Evolutionary conservation across 2,888 invertebrate genomes (phyloP), one percentile per base, ranked within the genome.

Genomic region (Drosophila siamana): DNA sequence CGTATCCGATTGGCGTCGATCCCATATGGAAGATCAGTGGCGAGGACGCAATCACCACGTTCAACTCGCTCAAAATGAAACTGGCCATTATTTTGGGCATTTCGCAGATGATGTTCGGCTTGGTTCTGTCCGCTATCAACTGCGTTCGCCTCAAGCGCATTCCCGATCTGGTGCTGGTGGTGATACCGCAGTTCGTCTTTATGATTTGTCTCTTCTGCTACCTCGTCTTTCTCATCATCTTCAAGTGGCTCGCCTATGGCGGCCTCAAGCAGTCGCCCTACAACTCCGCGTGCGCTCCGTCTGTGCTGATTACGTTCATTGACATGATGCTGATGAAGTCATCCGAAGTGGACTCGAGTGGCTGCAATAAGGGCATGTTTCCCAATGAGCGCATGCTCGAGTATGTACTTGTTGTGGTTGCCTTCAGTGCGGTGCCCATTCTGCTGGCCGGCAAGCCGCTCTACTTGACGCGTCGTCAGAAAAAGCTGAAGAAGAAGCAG

Each of bases 41-140:
- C 22, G 94, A 94, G 72, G 98, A 98, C 92, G 97, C 98, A 91
- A 98, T 99, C 78, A 96, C 96, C 65, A 98, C 97, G 92, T 93
- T 96, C 72, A 99, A 99, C 93, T 97, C 98, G 0, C 96, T 96
- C 93, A 99, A 99, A 93, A 99, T 98, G 98, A 97, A 98, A 91
- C 92, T 98, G 80, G 98, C 98, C 56, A 97, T 99, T 62, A 97
- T 98, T 60, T 94, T 99, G 87, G 99, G 98, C 43, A 96, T 99
- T 2, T 85, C 94, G 8, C 99, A 99, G 92, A 99, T 99, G 99
- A 94, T 97, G 74, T 98, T 98, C 90, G 98, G 99, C 63, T 95
- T 98, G 4, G 93, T 94, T 85, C 94, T 98, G 91, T 95, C 95
- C 79, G 95, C 96, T 43, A 93, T 94, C 65, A 97, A 97, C 91